Evolutionary conservation across 2,888 invertebrate species (phyloP).

Genomic region (Acrocyrtus sp.): DNA sequence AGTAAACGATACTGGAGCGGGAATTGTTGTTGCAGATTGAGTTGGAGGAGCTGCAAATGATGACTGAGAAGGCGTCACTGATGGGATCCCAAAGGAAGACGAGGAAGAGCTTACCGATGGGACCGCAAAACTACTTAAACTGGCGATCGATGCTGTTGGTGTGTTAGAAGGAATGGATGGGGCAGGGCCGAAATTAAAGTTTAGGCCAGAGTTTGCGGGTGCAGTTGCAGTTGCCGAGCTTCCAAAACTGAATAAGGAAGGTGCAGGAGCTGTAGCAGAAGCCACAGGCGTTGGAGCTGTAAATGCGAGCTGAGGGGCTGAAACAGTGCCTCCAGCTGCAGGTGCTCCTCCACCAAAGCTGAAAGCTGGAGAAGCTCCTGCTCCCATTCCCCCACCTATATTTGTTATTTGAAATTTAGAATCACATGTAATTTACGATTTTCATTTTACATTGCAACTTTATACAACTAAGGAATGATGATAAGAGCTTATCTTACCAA

Average conservation of each 20-base stretch:
- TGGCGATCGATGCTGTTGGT: neutral
- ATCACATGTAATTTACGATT: neutral
- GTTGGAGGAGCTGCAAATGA: constrained; percentile 1
- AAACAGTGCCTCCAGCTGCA: neutral
- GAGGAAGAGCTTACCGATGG: constrained; percentile 27
- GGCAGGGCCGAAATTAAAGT: neutral
- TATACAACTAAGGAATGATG: neutral
- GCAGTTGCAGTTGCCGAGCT: constrained; percentile 2
- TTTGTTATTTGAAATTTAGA: neutral
- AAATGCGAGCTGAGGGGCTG: constrained; percentile 28
- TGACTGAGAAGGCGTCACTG: constrained; percentile 30
- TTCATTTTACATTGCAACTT: neutral
- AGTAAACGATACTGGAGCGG: constrained; percentile 37
- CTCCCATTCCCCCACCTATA: neutral
- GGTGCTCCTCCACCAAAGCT: neutral
- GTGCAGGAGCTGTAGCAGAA: too few species aligned
- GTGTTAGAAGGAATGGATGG: neutral
- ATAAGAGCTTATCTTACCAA: constrained; percentile 4
- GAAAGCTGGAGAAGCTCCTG: neutral
- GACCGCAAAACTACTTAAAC: neutral
- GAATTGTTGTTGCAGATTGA: constrained; percentile 5
- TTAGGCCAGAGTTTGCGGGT: neutral
- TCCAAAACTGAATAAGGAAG: constrained; percentile 24
- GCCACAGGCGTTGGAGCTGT: constrained; percentile 23
- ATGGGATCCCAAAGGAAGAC: constrained; percentile 43